These are phyloP conservation scores for Rhodinocichla rosea DNA, from an alignment of 2,113 vertebrate genomes.

Conservation along the genomic window DNA sequence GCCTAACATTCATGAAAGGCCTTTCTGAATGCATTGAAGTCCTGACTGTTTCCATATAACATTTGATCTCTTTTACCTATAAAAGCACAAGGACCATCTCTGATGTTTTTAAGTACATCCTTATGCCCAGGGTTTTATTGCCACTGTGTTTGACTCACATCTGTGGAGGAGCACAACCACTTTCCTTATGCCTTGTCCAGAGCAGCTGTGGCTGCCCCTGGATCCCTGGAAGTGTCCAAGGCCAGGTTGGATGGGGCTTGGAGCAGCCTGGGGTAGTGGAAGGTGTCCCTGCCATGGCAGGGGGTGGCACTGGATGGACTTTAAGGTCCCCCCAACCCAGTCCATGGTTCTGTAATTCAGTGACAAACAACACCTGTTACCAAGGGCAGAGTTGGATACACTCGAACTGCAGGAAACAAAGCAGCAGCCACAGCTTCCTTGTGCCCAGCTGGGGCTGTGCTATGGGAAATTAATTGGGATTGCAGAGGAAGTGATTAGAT, in stretches of 20 bases:
- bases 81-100: constrained; percentile 4
- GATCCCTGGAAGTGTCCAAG: background rate
- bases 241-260: background rate
- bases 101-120: constrained; percentile 45
- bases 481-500: fast-evolving
- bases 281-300: background rate
- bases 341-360: background rate
- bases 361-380: background rate
- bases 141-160: background rate
- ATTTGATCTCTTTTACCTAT: constrained; percentile 15
- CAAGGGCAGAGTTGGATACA: background rate
- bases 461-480: background rate
- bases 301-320: background rate
- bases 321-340: background rate
- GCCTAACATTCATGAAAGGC: background rate
- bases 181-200: background rate
- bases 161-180: background rate
- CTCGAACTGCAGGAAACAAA: background rate
- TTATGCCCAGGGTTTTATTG: constrained; percentile 8
- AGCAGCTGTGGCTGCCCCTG: background rate
- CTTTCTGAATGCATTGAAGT: background rate
- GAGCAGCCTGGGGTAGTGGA: fast-evolving
- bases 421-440: background rate
- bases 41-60: background rate
- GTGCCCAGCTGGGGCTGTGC: background rate